A percentile compares a stretch with the other conserved stretches of the same genome.
Conservation (phyloP, 2,888 invertebrate species). For the Drosophila pegasa region DNA sequence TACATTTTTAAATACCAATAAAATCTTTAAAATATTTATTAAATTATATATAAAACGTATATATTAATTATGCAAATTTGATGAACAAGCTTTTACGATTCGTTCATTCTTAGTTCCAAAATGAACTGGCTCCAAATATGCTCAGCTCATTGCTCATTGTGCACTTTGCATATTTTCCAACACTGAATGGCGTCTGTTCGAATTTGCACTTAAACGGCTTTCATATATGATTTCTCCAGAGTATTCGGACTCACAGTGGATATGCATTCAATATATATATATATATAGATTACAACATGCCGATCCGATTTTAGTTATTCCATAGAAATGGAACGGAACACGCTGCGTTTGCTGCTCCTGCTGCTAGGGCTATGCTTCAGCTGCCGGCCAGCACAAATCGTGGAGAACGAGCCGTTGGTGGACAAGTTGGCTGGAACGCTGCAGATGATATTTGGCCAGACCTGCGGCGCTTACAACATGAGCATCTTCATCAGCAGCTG, state of each 20-base stretch:
- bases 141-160: too few species aligned
- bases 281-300: background rate
- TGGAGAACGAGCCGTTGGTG: background rate
- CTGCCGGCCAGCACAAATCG: background rate
- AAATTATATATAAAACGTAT: too few species aligned
- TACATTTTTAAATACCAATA: too few species aligned
- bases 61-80: too few species aligned
- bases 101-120: too few species aligned
- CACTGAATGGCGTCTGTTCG: background rate
- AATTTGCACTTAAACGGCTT: conserved; percentile 6
- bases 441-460: conserved; percentile 18
- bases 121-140: too few species aligned
- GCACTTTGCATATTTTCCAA: background rate
- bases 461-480: conserved; percentile 26
- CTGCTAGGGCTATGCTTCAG: background rate
- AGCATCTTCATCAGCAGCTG: conserved; percentile 40
- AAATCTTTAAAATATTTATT: too few species aligned
- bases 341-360: background rate
- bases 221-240: conserved; percentile 19
- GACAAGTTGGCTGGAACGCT: conserved; percentile 12
- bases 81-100: too few species aligned
- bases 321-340: conserved; percentile 2
- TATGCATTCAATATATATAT: background rate
- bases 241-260: background rate
- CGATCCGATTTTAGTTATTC: conserved; percentile 2